These are phyloP conservation scores for Eupithecia abbreviata DNA, from an alignment of 2,888 invertebrate genomes.

Conservation along the genomic window DNA sequence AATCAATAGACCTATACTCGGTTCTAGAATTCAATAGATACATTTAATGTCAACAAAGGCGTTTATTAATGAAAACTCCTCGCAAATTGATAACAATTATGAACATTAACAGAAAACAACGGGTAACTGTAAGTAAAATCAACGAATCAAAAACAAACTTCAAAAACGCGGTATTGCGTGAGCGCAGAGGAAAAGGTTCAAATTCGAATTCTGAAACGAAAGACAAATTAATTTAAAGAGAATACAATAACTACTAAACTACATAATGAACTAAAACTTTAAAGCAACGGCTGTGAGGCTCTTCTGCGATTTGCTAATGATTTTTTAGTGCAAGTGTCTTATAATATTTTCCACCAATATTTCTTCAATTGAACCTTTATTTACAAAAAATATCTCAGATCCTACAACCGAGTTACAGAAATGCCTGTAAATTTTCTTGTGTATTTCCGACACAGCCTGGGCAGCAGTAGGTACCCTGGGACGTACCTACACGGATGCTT, in stretches of 20 bases:
- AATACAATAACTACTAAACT: too few relatives aligned
- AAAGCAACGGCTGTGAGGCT: background rate
- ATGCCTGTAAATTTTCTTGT: slow-evolving; percentile 5
- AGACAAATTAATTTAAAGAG: background rate
- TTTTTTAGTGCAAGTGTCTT: too few relatives aligned
- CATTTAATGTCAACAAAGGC: background rate
- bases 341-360: background rate
- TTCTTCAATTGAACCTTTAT: background rate
- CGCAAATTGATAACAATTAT: background rate
- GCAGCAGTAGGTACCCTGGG: background rate
- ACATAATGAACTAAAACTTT: background rate
- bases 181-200: background rate
- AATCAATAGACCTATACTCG: background rate
- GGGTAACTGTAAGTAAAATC: background rate
- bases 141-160: background rate
- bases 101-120: too few relatives aligned
- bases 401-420: background rate
- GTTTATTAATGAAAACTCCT: background rate
- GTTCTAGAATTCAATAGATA: background rate
- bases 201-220: background rate
- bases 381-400: background rate
- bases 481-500: background rate
- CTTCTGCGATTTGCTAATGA: background rate
- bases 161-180: background rate
- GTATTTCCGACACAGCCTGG: background rate